A percentile compares a stretch with the other conserved stretches of the same genome.
Evolutionary conservation across 2,888 invertebrate genomes (phyloP).

Genomic region (Andrena camellia): DNA sequence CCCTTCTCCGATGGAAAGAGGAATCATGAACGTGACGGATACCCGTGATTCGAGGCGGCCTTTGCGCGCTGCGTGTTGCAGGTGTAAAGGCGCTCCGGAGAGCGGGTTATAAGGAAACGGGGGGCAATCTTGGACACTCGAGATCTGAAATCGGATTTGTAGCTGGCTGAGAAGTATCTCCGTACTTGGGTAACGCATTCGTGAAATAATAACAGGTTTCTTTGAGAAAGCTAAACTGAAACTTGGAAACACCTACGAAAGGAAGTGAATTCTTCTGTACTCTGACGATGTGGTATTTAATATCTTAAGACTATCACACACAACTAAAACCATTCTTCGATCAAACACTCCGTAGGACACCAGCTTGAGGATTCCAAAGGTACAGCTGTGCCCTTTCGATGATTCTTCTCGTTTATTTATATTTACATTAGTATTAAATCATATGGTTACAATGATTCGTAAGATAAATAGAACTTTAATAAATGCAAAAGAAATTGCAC

Average conservation of each 20-base stretch:
- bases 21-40: constrained; percentile 77
- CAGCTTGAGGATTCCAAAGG: constrained; percentile 7
- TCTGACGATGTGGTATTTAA: too few relatives aligned
- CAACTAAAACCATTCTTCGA: not conserved
- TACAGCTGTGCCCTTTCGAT: constrained; percentile 17
- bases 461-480: constrained; percentile 59
- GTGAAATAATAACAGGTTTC: not conserved
- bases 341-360: not conserved
- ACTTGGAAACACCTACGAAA: not conserved
- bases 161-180: too few relatives aligned
- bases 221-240: not conserved
- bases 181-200: too few relatives aligned
- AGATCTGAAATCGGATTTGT: not conserved
- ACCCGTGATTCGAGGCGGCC: constrained; percentile 70
- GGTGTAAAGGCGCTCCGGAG: constrained; percentile 54
- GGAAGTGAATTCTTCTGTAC: not conserved
- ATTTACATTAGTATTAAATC: constrained; percentile 64
- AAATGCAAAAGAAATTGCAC: constrained; percentile 63
- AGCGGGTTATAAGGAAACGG: not conserved
- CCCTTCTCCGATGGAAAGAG: constrained; percentile 69
- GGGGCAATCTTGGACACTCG: not conserved
- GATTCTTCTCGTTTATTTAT: constrained; percentile 57
- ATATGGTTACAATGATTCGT: constrained; percentile 57
- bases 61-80: constrained; percentile 56
- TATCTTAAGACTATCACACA: not conserved